Evolutionary conservation across 1,140 invertebrate species (phyloP).

Genomic region (Palaemon carinicauda): DNA sequence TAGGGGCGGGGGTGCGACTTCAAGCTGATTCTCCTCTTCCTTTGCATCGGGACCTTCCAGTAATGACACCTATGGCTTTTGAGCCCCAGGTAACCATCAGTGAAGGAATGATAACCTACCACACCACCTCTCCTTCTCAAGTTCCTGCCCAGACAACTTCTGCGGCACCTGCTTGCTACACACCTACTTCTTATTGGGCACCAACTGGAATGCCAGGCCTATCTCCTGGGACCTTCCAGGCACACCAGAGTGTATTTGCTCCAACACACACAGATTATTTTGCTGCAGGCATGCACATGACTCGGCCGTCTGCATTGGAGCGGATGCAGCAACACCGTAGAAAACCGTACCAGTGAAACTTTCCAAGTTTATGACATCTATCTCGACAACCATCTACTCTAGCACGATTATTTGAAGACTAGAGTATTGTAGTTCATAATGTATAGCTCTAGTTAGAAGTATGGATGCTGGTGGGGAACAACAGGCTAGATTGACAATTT

Average conservation of each 20-base stretch:
- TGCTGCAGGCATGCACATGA: constrained; percentile 55
- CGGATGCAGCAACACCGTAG: constrained; percentile 56
- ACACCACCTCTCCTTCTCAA: constrained; percentile 55
- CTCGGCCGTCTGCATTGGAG: constrained; percentile 47
- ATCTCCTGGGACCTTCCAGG: constrained; percentile 49
- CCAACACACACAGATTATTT: constrained; percentile 56
- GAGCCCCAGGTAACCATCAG: constrained; percentile 57
- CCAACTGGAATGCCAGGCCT: constrained; percentile 47
- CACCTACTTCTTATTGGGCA: constrained; percentile 55
- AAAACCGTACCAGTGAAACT: constrained; percentile 51
- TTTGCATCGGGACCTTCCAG: constrained; percentile 49
- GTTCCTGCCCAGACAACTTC: constrained; percentile 49
- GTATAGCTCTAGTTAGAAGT: too few species aligned
- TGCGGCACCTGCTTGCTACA: constrained; percentile 41
- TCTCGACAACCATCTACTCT: too few species aligned
- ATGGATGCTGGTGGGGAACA: too few species aligned
- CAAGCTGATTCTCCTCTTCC: constrained; percentile 49
- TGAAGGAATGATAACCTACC: constrained; percentile 53
- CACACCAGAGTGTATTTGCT: constrained; percentile 55
- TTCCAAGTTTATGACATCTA: too few species aligned
- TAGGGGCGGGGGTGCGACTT: constrained; percentile 47
- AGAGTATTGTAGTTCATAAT: too few species aligned
- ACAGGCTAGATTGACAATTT: too few species aligned
- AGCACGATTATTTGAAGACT: too few species aligned
- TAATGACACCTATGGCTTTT: constrained; percentile 55